phyloP scores from a whole-genome alignment of 1,140 invertebrate species.

The Drosophila parabipectinata region DNA sequence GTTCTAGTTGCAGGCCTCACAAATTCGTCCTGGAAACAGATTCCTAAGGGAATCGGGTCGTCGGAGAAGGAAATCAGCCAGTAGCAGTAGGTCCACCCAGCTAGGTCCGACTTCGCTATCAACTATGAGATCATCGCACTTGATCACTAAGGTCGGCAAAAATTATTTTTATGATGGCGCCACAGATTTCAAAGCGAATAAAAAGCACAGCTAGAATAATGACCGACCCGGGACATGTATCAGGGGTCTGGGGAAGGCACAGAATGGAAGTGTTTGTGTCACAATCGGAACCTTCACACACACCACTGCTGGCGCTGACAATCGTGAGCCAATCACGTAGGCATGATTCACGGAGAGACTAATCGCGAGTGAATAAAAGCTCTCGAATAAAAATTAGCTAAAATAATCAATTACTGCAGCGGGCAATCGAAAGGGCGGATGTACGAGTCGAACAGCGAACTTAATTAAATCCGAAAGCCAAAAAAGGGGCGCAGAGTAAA shows the following conservation, averaged over 20 bases:
- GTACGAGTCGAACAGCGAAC: conserved; percentile 41
- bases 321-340: conserved; percentile 45
- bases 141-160: conserved; percentile 28
- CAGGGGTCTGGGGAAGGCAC: conserved; percentile 16
- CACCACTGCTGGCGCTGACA: conserved; percentile 15
- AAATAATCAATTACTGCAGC: conserved; percentile 53
- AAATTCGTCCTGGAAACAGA: too few relatives aligned
- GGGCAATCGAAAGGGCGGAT: conserved; percentile 30
- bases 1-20: background rate
- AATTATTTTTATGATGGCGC: conserved; percentile 64
- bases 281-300: background rate
- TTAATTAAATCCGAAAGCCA: conserved; percentile 66
- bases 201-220: background rate
- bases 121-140: conserved; percentile 48
- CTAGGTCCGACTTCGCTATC: conserved; percentile 19
- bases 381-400: conserved; percentile 29
- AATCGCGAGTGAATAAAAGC: conserved; percentile 27
- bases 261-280: conserved; percentile 8
- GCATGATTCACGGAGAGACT: conserved; percentile 60
- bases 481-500: conserved; percentile 65
- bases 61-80: too few relatives aligned
- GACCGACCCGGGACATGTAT: background rate
- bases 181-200: conserved; percentile 4
- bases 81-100: too few relatives aligned
- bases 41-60: too few relatives aligned